Percentiles rank a stretch among this genome's conserved stretches.
phyloP scores from a whole-genome alignment of 2,797 vertebrate species.

The Liasis olivaceus region DNA sequence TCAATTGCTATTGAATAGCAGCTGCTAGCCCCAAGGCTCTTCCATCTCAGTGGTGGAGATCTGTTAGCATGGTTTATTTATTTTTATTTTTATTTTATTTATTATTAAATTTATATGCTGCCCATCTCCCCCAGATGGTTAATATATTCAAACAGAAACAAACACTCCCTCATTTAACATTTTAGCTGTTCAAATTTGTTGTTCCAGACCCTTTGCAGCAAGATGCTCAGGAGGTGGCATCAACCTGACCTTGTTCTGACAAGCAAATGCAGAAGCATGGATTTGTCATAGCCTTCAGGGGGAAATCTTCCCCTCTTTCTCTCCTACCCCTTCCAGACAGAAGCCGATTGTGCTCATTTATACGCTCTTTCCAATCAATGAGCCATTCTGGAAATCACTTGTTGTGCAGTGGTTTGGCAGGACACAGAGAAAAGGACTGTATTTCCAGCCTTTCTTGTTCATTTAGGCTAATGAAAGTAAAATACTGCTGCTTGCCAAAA shows the following conservation, averaged over 20 bases:
- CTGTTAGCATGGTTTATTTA: background rate
- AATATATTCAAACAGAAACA: background rate
- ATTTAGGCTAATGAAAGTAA: background rate
- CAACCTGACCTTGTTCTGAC: accelerated
- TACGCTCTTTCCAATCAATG: background rate
- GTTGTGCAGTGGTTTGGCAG: background rate
- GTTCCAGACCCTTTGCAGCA: background rate
- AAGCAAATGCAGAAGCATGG: background rate
- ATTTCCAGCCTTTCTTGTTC: slow-evolving; percentile 22
- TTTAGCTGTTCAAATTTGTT: background rate
- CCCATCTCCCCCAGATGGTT: background rate
- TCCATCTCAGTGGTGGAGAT: background rate
- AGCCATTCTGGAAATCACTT: background rate
- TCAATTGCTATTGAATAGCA: too few species aligned
- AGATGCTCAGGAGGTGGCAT: background rate
- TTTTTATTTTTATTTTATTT: too few species aligned
- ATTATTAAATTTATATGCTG: too few species aligned
- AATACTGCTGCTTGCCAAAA: background rate
- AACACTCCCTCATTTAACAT: slow-evolving; percentile 30
- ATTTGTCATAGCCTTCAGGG: background rate
- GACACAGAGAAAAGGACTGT: background rate
- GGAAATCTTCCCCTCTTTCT: background rate
- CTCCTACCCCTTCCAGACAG: background rate
- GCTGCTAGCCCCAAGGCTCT: background rate
- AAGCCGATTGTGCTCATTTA: background rate